A percentile compares a stretch with the other conserved stretches of the same genome.
phyloP scores from a whole-genome alignment of 2,888 invertebrate species.

The Callyntrura sp. region DNA sequence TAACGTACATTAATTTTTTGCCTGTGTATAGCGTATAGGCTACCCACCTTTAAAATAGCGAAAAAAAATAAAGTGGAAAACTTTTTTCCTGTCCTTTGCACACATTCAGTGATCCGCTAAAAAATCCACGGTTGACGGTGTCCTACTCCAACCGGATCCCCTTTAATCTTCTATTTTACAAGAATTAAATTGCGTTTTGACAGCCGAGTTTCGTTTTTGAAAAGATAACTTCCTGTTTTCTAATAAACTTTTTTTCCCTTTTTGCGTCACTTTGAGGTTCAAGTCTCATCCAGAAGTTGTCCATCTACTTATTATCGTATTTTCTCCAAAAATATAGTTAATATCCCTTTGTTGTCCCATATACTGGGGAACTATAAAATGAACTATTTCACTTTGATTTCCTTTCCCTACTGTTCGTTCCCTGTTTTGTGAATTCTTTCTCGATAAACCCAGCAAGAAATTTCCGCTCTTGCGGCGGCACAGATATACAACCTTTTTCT shows the following conservation, averaged over 20 bases:
- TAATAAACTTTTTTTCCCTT: slow-evolving; percentile 33
- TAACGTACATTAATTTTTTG: neutral
- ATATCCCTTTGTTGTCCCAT: neutral
- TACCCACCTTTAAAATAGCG: neutral
- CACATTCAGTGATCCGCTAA: slow-evolving; percentile 21
- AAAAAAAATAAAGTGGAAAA: slow-evolving; percentile 47
- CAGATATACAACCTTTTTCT: slow-evolving; percentile 9
- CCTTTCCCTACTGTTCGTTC: neutral
- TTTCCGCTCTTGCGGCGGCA: slow-evolving; percentile 26
- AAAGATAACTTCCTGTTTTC: slow-evolving; percentile 58
- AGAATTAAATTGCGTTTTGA: slow-evolving; percentile 74
- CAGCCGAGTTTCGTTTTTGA: slow-evolving; percentile 45
- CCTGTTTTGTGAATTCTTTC: slow-evolving; percentile 27
- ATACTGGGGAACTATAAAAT: neutral
- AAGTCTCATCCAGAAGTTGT: no score
- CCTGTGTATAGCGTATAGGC: neutral
- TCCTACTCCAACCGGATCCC: slow-evolving; percentile 27
- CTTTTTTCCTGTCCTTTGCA: slow-evolving; percentile 26
- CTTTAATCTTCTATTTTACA: slow-evolving; percentile 73
- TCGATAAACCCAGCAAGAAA: neutral
- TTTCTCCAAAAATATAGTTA: slow-evolving; percentile 12
- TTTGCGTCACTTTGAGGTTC: no score
- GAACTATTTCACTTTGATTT: slow-evolving; percentile 18
- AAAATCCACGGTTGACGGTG: slow-evolving; percentile 28
- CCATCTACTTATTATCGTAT: slow-evolving; percentile 29